These are phyloP conservation scores for Vanessa tameamea DNA, from an alignment of 1,140 invertebrate genomes.

Conservation along the genomic window DNA sequence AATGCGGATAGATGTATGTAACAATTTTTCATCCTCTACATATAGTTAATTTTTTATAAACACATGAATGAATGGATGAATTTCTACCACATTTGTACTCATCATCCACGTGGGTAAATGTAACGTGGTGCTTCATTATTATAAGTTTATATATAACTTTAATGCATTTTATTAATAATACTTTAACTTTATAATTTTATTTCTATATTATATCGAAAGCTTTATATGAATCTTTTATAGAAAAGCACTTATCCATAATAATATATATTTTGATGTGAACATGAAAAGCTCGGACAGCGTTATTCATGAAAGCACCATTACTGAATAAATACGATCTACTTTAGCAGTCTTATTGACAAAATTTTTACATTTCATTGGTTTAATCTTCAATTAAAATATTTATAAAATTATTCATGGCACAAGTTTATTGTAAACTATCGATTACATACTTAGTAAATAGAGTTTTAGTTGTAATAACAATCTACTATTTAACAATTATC, in stretches of 20 bases:
- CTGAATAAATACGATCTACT: slow-evolving; percentile 31
- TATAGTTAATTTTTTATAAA: too few species aligned
- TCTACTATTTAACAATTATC: too few species aligned
- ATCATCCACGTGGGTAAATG: too few species aligned
- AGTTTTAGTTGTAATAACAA: too few species aligned
- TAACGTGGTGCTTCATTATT: too few species aligned
- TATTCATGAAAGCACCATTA: slow-evolving; percentile 36
- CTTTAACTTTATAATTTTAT: background rate
- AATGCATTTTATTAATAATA: background rate
- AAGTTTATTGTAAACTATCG: too few species aligned
- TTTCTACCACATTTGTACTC: too few species aligned
- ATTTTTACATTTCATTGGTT: slow-evolving; percentile 31
- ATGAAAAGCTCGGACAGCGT: slow-evolving; percentile 31
- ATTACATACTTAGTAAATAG: too few species aligned
- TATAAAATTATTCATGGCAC: background rate
- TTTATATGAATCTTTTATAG: slow-evolving; percentile 24
- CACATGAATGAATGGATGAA: too few species aligned
- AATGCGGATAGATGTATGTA: too few species aligned
- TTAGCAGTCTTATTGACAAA: slow-evolving; percentile 33
- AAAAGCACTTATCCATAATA: slow-evolving; percentile 28
- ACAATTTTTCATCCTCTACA: too few species aligned
- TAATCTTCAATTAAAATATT: slow-evolving; percentile 13
- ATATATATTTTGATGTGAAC: slow-evolving; percentile 37
- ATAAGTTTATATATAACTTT: background rate
- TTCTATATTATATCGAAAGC: slow-evolving; percentile 12